Conservation (phyloP, 1,140 invertebrate genomes). For the Akabosia matsudoensis region DNA sequence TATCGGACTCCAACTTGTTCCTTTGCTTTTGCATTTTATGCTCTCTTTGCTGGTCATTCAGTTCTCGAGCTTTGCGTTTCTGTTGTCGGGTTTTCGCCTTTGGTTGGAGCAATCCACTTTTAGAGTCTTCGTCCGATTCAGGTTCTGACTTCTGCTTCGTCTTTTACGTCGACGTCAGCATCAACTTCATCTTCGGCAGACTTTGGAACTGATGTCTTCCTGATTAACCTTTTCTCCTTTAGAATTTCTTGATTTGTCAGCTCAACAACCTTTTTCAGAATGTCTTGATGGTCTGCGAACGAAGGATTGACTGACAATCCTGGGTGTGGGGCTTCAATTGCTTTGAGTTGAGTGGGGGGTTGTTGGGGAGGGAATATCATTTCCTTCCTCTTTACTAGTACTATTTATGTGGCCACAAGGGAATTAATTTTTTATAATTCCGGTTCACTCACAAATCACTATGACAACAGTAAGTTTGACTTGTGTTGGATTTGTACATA, state of each 20-base stretch:
- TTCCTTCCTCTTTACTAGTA: too few species aligned
- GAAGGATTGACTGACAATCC: conserved; percentile 86
- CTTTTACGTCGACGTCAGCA: too few species aligned
- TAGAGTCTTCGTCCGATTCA: conserved; percentile 32
- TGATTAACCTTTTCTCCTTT: conserved; percentile 55
- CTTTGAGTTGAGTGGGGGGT: conserved; percentile 55
- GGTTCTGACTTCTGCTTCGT: conserved; percentile 37
- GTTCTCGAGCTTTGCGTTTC: conserved; percentile 41
- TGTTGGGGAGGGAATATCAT: too few species aligned
- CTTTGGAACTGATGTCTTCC: conserved; percentile 31
- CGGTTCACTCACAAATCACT: too few species aligned
- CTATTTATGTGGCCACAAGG: too few species aligned
- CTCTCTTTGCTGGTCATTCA: conserved; percentile 31
- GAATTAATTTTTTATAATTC: too few species aligned
- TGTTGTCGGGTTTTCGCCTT: conserved; percentile 64
- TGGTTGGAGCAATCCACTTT: conserved; percentile 57
- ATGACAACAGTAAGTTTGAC: too few species aligned
- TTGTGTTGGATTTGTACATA: too few species aligned
- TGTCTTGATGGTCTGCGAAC: conserved; percentile 74
- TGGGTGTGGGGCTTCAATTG: conserved; percentile 76
- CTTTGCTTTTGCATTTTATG: conserved; percentile 37
- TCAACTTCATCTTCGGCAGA: conserved; percentile 22
- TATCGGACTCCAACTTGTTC: conserved; percentile 23
- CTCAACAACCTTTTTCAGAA: conserved; percentile 66
- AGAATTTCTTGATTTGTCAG: conserved; percentile 66